phyloP scores from a whole-genome alignment of 2,888 invertebrate species.

The Eupithecia pulchellata region DNA sequence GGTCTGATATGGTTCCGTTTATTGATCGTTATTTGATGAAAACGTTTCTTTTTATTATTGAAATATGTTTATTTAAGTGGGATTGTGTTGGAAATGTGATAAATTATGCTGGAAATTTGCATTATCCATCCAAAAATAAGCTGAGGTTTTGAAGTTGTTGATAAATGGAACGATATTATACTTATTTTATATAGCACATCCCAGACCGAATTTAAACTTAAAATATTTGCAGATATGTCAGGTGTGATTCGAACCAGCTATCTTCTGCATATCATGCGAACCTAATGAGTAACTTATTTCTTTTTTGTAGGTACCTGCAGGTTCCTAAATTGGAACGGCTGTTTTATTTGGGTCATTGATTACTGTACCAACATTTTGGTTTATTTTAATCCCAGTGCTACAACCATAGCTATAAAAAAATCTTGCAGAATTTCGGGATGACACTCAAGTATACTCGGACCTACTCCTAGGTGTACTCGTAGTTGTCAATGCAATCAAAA shows the following conservation, averaged over 20 bases:
- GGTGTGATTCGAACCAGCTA: neutral
- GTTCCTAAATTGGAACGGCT: neutral
- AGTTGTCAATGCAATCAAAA: neutral
- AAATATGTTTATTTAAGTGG: slow-evolving; percentile 12
- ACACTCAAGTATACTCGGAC: neutral
- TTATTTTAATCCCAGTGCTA: neutral
- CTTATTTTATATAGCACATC: neutral
- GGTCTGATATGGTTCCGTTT: slow-evolving; percentile 58
- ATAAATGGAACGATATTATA: neutral
- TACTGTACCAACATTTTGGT: neutral
- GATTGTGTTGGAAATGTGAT: neutral
- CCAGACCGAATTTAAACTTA: too few species aligned
- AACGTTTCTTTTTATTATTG: slow-evolving; percentile 35
- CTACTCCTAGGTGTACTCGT: neutral
- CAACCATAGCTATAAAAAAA: neutral
- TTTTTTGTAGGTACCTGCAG: neutral
- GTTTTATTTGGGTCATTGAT: neutral
- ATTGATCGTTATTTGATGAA: slow-evolving; percentile 59
- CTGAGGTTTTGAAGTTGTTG: neutral
- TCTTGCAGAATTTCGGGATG: neutral
- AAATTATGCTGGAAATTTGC: neutral
- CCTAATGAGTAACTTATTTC: too few species aligned
- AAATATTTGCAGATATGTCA: neutral
- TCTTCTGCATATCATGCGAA: neutral
- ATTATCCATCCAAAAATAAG: neutral